Conservation (phyloP, 2,888 invertebrate genomes). For the Cerceris rybyensis region DNA sequence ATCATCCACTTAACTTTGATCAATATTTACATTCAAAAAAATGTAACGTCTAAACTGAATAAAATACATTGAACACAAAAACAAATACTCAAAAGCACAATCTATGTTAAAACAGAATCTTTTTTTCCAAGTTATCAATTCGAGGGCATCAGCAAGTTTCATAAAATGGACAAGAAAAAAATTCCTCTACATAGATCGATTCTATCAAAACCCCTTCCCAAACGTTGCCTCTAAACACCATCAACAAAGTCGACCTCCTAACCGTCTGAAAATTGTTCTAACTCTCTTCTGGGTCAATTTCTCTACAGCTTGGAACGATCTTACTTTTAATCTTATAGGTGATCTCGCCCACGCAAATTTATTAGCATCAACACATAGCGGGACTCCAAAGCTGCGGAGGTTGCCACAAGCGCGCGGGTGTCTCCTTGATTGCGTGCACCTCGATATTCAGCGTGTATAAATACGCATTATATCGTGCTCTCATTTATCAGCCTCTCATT, state of each 20-base stretch:
- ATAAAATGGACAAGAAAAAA: no score
- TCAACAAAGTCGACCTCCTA: constrained; percentile 19
- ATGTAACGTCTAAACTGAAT: no score
- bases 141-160: no score
- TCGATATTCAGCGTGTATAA: constrained; percentile 16
- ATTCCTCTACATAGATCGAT: no score
- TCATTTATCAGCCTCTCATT: constrained; percentile 43
- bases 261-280: constrained; percentile 55
- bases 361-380: constrained; percentile 53
- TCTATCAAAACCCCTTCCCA: no score
- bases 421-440: constrained; percentile 46
- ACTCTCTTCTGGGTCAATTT: constrained; percentile 25
- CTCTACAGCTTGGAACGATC: constrained; percentile 40
- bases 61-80: no score
- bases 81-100: no score
- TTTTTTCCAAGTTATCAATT: no score
- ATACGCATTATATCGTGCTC: constrained; percentile 14
- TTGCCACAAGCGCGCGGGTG: constrained; percentile 25
- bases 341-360: constrained; percentile 70
- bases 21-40: no score
- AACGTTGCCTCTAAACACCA: not conserved
- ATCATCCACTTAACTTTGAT: no score
- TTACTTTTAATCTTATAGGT: constrained; percentile 66
- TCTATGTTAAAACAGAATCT: no score
- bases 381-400: constrained; percentile 45